Evolutionary conservation across 92 coral and sea anemone genomes (phyloP).

Genomic region (Paramuricea clavata): DNA sequence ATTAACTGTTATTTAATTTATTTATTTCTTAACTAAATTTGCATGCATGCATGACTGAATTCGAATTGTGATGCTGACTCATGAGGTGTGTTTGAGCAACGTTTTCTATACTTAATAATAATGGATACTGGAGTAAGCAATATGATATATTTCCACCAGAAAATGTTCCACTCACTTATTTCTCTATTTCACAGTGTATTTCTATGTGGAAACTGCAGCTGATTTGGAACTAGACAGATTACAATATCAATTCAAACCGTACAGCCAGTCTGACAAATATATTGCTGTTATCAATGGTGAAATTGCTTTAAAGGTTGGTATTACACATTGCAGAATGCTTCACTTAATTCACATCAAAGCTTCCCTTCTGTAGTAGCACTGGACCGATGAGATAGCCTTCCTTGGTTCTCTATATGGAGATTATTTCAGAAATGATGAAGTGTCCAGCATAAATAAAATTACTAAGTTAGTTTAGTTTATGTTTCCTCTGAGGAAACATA

Average conservation of each 20-base stretch:
- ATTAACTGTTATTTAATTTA: no score
- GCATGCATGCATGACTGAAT: neutral
- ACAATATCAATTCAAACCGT: neutral
- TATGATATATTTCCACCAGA: no score
- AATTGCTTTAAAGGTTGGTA: conserved; percentile 12
- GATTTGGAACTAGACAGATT: neutral
- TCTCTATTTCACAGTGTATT: neutral
- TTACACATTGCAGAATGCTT: neutral
- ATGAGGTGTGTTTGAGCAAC: no score
- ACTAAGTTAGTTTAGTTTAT: neutral
- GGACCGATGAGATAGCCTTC: no score
- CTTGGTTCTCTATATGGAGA: neutral
- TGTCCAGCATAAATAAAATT: neutral
- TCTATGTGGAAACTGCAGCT: neutral
- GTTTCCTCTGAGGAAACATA: no score
- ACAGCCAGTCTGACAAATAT: neutral
- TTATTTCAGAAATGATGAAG: no score
- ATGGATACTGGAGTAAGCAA: no score
- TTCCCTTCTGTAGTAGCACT: neutral
- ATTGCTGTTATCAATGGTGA: conserved; percentile 1
- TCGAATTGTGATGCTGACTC: neutral
- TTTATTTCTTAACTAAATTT: no score
- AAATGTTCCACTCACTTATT: no score
- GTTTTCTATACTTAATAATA: no score
- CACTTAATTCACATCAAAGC: neutral